These are phyloP conservation scores for Silurus glanis DNA, from an alignment of 2,113 vertebrate genomes.

Conservation along the genomic window DNA sequence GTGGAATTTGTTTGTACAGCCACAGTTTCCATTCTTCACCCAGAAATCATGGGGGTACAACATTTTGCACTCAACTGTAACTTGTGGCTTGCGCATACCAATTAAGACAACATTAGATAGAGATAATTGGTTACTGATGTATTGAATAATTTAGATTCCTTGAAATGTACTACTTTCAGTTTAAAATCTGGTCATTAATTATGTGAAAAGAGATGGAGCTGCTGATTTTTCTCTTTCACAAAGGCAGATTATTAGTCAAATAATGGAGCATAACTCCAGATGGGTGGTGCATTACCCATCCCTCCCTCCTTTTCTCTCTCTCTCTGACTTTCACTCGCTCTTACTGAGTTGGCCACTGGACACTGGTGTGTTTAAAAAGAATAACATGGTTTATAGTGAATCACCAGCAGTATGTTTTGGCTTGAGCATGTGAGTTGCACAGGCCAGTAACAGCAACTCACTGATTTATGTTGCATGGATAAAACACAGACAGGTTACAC, in stretches of 20 bases:
- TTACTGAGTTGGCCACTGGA: constrained; percentile 45
- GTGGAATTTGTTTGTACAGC: background rate
- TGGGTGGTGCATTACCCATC: constrained; percentile 53
- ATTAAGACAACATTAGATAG: background rate
- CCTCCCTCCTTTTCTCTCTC: background rate
- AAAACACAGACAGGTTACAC: constrained; percentile 25
- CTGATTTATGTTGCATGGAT: constrained; percentile 40
- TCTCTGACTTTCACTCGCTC: background rate
- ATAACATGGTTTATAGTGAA: constrained; percentile 43
- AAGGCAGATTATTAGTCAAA: background rate
- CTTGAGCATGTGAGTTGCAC: background rate
- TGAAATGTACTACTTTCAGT: background rate
- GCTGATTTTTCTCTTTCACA: background rate
- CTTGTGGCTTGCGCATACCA: background rate
- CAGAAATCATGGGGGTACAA: constrained; percentile 1
- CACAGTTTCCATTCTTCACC: background rate
- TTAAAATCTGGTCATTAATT: background rate
- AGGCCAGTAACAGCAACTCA: constrained; percentile 38
- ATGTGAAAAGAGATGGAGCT: background rate
- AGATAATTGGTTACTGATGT: constrained; percentile 10
- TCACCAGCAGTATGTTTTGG: constrained; percentile 45
- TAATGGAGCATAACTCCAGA: constrained; percentile 5
- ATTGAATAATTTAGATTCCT: background rate
- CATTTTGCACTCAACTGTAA: constrained; percentile 15
- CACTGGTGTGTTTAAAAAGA: constrained; percentile 53